These are phyloP conservation scores for Reticulitermes speratus DNA, from an alignment of 1,140 invertebrate species.

Conservation along the genomic window DNA sequence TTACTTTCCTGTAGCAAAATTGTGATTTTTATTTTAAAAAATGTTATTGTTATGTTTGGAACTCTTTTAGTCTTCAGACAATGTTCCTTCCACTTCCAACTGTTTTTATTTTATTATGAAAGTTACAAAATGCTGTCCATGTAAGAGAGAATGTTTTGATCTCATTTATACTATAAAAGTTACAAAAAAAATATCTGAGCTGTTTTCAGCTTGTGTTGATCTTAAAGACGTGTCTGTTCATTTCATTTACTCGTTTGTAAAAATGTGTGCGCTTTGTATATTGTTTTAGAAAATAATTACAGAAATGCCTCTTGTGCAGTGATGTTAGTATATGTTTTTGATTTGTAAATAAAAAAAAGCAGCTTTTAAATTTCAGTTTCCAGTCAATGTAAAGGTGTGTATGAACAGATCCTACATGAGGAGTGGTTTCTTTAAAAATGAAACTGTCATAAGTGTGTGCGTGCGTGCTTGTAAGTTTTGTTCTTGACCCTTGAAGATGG, in stretches of 20 bases:
- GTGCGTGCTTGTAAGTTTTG: too few relatives aligned
- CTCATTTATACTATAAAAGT: not conserved
- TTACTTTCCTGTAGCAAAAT: slow-evolving; percentile 5
- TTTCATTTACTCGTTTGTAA: not conserved
- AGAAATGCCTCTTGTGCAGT: not conserved
- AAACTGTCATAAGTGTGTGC: too few relatives aligned
- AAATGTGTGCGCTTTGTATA: not conserved
- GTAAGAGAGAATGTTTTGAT: not conserved
- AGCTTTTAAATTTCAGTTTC: not conserved
- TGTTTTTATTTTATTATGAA: not conserved
- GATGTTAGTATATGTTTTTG: not conserved
- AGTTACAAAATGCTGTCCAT: not conserved
- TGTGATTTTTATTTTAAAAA: slow-evolving; percentile 7
- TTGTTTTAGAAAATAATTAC: not conserved
- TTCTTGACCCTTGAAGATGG: too few relatives aligned
- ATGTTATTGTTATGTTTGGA: not conserved
- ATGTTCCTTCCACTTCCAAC: not conserved
- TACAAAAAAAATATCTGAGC: not conserved
- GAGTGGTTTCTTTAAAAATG: not conserved
- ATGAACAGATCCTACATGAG: not conserved
- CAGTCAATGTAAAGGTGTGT: not conserved
- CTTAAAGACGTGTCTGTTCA: not conserved
- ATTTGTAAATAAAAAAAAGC: not conserved
- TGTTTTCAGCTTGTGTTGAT: not conserved
- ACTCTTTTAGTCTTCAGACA: not conserved